These are phyloP conservation scores for Rhinoraja longicauda DNA, from an alignment of 2,797 vertebrate genomes.

Conservation along the genomic window DNA sequence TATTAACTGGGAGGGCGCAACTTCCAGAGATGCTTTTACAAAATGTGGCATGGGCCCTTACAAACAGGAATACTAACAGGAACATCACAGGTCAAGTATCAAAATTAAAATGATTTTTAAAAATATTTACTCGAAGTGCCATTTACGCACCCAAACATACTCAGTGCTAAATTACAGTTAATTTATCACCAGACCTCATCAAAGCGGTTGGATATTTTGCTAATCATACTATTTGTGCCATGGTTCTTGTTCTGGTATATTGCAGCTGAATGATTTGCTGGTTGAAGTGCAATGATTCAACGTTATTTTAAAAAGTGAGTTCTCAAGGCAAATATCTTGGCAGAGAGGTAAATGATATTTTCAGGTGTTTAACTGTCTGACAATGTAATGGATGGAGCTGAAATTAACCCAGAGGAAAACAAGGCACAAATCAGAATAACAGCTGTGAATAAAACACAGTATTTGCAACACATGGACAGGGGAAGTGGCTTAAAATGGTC, in stretches of 20 bases:
- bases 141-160: not conserved
- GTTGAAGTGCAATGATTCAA: constrained; percentile 1
- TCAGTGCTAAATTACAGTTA: not conserved
- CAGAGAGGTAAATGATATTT: not conserved
- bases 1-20: not conserved
- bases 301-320: constrained; percentile 17
- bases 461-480: not conserved
- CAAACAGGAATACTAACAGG: too few species aligned
- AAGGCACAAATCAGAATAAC: not conserved
- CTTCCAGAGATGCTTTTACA: not conserved
- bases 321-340: not conserved
- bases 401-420: not conserved
- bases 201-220: not conserved
- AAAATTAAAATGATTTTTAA: not conserved
- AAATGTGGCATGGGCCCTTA: not conserved
- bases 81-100: not conserved
- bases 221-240: not conserved
- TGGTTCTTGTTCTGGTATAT: not conserved
- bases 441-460: not conserved
- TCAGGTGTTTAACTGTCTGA: not conserved
- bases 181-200: not conserved
- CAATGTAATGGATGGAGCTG: not conserved
- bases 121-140: not conserved
- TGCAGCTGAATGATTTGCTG: not conserved
- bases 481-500: too few species aligned